Conservation (phyloP, 2,888 invertebrate genomes). For the Suillia variegata region DNA sequence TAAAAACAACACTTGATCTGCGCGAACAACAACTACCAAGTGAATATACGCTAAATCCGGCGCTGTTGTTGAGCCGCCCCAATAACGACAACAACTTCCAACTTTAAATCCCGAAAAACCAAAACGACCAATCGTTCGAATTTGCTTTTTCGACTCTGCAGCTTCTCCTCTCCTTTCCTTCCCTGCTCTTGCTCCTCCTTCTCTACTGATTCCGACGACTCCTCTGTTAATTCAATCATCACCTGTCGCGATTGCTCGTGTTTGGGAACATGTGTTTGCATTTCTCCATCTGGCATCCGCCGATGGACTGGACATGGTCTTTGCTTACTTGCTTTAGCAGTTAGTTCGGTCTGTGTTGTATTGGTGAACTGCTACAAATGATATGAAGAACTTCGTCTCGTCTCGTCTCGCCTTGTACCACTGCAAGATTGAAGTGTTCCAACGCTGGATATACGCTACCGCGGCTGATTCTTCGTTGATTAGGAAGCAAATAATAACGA, state of each 20-base stretch:
- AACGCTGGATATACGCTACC: conserved; percentile 17
- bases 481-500: conserved; percentile 32
- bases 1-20: not conserved
- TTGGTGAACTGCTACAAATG: too few relatives aligned
- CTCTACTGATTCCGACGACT: too few relatives aligned
- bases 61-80: not conserved
- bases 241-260: not conserved
- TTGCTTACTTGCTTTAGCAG: not conserved
- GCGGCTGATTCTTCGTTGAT: conserved; percentile 22
- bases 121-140: not conserved
- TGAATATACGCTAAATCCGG: not conserved
- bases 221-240: conserved; percentile 5
- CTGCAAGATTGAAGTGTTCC: conserved; percentile 7
- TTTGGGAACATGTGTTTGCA: not conserved
- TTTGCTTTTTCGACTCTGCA: too few relatives aligned
- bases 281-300: not conserved
- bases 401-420: too few relatives aligned
- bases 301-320: not conserved
- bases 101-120: not conserved
- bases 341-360: not conserved
- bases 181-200: too few relatives aligned
- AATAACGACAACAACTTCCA: not conserved
- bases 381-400: too few relatives aligned
- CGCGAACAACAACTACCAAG: not conserved
- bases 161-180: too few relatives aligned